These are phyloP conservation scores for Idaea dimidiata DNA, from an alignment of 2,888 invertebrate genomes.

Conservation along the genomic window DNA sequence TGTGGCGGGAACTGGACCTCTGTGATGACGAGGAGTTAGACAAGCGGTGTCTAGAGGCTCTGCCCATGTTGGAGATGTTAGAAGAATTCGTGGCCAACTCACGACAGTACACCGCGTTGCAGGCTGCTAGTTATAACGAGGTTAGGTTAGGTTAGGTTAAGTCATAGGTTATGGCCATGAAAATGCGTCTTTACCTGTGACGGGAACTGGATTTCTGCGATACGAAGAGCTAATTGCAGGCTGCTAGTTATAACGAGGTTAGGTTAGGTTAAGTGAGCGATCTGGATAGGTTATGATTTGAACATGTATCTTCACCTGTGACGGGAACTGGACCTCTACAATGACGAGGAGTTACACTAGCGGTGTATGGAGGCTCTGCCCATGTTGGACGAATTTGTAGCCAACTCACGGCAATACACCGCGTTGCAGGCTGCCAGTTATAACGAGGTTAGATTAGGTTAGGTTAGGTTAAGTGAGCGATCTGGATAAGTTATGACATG, in stretches of 20 bases:
- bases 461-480: no score
- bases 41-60: conserved; percentile 68
- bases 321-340: conserved; percentile 57
- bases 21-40: conserved; percentile 68
- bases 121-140: no score
- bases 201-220: no score
- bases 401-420: no score
- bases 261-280: no score
- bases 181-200: conserved; percentile 81
- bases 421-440: no score
- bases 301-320: conserved; percentile 81
- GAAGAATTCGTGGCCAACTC: conserved; percentile 73
- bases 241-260: conserved; percentile 73
- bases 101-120: conserved; percentile 52
- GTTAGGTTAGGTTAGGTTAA: no score
- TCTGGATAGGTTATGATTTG: no score
- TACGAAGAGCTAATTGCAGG: conserved; percentile 48
- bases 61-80: conserved; percentile 74
- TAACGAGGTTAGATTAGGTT: no score
- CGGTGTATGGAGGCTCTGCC: conserved; percentile 73
- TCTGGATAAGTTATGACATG: no score
- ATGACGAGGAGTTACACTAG: conserved; percentile 65
- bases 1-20: conserved; percentile 67
- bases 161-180: no score
- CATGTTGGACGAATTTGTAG: conserved; percentile 74